phyloP scores from a whole-genome alignment of 2,888 invertebrate genomes.

The Drosophila phalerata region DNA sequence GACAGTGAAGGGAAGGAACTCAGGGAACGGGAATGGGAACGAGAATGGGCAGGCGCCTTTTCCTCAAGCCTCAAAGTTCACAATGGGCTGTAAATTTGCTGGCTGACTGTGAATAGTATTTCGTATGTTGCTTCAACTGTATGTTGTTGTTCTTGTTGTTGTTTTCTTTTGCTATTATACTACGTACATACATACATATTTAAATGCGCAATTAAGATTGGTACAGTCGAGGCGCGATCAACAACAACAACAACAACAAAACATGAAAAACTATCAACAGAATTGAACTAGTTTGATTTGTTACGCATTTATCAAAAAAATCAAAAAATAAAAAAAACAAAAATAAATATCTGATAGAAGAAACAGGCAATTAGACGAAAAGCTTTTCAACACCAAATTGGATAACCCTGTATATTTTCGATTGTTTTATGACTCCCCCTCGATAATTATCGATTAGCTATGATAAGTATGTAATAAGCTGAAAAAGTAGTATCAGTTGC shows the following conservation, averaged over 20 bases:
- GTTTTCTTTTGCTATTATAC: slow-evolving; percentile 49
- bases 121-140: slow-evolving; percentile 33
- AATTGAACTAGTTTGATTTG: slow-evolving; percentile 78
- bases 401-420: slow-evolving; percentile 20
- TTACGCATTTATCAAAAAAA: slow-evolving; percentile 65
- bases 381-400: slow-evolving; percentile 10
- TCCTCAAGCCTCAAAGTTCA: slow-evolving; percentile 69
- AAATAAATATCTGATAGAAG: background rate
- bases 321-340: slow-evolving; percentile 2
- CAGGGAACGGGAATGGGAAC: slow-evolving; percentile 18
- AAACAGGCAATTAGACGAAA: background rate
- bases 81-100: slow-evolving; percentile 62
- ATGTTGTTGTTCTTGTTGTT: slow-evolving; percentile 47
- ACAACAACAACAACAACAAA: slow-evolving; percentile 39
- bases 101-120: slow-evolving; percentile 33
- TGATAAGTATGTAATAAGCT: background rate
- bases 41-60: slow-evolving; percentile 67
- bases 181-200: slow-evolving; percentile 60
- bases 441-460: slow-evolving; percentile 34
- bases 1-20: background rate
- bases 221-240: slow-evolving; percentile 61
- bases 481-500: too few relatives aligned
- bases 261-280: slow-evolving; percentile 56
- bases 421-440: slow-evolving; percentile 14
- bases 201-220: slow-evolving; percentile 81